Conservation (phyloP, 1,140 invertebrate genomes). For the Trachymyrmex septentrionalis region DNA sequence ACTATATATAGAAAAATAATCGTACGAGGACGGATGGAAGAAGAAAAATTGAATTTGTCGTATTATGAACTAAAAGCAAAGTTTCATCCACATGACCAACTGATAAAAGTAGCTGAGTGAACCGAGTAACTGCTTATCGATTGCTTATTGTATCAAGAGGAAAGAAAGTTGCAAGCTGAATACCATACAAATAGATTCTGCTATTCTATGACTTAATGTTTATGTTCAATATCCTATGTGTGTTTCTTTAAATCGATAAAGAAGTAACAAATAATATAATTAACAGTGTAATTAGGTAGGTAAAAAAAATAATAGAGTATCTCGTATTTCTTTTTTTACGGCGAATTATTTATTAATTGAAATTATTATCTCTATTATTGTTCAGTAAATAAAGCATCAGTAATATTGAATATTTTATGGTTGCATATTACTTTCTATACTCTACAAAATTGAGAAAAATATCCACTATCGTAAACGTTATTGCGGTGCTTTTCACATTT, state of each 20-base stretch:
- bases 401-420: neutral
- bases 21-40: slow-evolving; percentile 44
- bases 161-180: slow-evolving; percentile 6
- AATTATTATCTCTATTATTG: neutral
- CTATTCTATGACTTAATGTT: slow-evolving; percentile 10
- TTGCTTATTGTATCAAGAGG: neutral
- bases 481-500: neutral
- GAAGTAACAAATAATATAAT: neutral
- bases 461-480: neutral
- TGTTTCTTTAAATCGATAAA: neutral
- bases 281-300: neutral
- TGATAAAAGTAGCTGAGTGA: slow-evolving; percentile 73
- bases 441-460: slow-evolving; percentile 7
- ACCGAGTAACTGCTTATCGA: slow-evolving; percentile 50
- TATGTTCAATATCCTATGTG: neutral
- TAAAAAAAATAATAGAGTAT: too few species aligned
- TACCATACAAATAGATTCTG: too few species aligned
- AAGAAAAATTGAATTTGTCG: slow-evolving; percentile 77
- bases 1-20: neutral
- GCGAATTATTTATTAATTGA: neutral
- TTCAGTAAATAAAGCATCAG: neutral
- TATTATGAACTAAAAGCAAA: slow-evolving; percentile 74
- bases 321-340: too few species aligned
- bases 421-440: neutral
- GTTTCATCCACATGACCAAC: slow-evolving; percentile 64